A percentile compares a stretch with the other conserved stretches of the same genome.
These are phyloP conservation scores for Sebastolobus alascanus DNA, from an alignment of 2,797 vertebrate species.

Conservation along the genomic window DNA sequence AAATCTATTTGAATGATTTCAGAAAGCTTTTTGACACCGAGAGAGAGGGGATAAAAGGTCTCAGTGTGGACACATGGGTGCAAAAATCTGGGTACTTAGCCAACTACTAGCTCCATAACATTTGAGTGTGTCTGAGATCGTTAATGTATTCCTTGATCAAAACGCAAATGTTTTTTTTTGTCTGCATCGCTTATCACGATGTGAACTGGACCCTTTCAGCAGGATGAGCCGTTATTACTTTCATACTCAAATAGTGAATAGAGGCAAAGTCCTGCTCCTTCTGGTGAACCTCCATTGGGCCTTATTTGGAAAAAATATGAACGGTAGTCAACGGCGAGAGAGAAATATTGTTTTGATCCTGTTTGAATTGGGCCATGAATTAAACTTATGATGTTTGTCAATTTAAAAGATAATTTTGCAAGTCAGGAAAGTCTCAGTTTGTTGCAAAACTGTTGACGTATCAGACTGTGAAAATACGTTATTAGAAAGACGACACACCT, in stretches of 20 bases:
- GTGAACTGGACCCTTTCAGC: neutral
- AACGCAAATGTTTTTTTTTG: neutral
- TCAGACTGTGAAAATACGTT: too few species aligned
- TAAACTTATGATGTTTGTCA: too few species aligned
- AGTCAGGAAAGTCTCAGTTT: too few species aligned
- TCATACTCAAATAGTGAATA: neutral
- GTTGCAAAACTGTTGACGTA: too few species aligned
- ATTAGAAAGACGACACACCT: too few species aligned
- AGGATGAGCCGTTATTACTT: neutral
- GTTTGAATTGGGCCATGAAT: too few species aligned
- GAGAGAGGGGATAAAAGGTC: neutral
- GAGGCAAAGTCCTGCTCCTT: too few species aligned
- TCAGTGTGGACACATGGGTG: neutral
- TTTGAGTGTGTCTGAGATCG: neutral
- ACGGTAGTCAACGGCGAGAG: rapidly evolving
- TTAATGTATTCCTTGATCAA: neutral
- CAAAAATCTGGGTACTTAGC: neutral
- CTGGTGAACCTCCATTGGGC: rapidly evolving
- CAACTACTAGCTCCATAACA: neutral
- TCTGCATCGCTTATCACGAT: neutral
- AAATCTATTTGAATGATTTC: neutral
- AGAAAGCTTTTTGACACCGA: neutral
- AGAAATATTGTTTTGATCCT: rapidly evolving
- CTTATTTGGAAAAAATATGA: too few species aligned
- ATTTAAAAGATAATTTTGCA: too few species aligned